Evolutionary conservation across 2,888 invertebrate genomes (phyloP), one percentile per base, ranked within the genome.

Genomic region (Ditula angustiorana): DNA sequence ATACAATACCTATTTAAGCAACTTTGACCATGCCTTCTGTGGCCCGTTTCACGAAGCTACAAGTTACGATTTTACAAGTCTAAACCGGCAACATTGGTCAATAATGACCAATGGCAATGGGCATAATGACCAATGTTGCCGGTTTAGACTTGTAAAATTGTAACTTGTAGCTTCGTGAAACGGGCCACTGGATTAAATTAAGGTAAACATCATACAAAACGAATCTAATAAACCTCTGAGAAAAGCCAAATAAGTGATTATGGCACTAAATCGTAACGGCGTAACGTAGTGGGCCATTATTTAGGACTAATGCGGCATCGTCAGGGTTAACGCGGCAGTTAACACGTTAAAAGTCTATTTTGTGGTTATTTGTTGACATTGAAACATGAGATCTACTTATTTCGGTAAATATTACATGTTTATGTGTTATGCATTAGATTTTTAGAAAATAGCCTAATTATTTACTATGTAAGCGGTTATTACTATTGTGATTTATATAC

Each of bases 291-390:
- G 2, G 21, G 28, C 53, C 64, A 46, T 64, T 63, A 64, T 61
- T 30, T 23, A 23, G 50, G n/a, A 44, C 49, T 64, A 64, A 64
- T 59, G 64, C 37, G 59, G 53, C 59, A 64, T 58, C 46, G 35
- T 44, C 64, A 59, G 64, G 64, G 64, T 64, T 64, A 64, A 64
- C 16, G 37, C 4, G 28, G 59, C 59, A 35, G 46, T 64, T 47
- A 59, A 59, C 62, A 44, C 53, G 26, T 59, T 52, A 44, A 35
- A 63, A 58, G 41, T 58, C 50, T 46, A 46, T 64, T 41, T 58
- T 16, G 30, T 46, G 46, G 52, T 59, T 2, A 58, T 64, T 53
- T 64, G 37, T 13, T 41, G 23, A 35, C 23, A 49, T 50, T 49
- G 37, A 41, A 56, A n/a, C 23, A 5, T 26, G 26, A 26, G 26